A percentile compares a stretch with the other conserved stretches of the same genome.
Conservation (phyloP, 2,888 invertebrate species). For the Eutolmus rufibarbis region DNA sequence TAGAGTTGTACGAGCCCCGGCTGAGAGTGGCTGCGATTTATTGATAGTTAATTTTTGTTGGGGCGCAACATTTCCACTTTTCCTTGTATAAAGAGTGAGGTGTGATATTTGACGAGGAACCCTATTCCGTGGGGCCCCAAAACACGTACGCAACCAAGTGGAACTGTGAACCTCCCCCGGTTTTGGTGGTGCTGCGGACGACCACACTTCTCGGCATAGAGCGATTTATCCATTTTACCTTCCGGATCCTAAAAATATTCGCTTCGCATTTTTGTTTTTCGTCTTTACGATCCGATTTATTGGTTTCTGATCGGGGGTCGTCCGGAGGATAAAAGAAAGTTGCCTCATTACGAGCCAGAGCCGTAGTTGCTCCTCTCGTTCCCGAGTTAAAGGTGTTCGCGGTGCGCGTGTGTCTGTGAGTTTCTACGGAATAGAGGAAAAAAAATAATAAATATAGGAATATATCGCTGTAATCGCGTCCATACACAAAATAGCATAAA, state of each 20-base stretch:
- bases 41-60: not conserved
- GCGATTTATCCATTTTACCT: not conserved
- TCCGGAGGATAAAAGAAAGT: conserved; percentile 9
- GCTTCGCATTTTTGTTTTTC: not conserved
- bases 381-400: conserved; percentile 1
- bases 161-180: conserved; percentile 9
- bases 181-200: not conserved
- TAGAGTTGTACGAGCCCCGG: not conserved
- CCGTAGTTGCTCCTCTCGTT: not conserved
- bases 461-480: not conserved
- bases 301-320: conserved; percentile 2
- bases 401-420: conserved; percentile 27
- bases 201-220: not conserved
- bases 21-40: not conserved
- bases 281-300: conserved; percentile 21
- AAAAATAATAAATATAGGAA: not conserved
- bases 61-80: not conserved
- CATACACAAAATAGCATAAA: not conserved
- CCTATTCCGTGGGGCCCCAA: not conserved
- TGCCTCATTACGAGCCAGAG: not conserved
- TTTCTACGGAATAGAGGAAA: not conserved
- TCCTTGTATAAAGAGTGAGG: not conserved
- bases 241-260: not conserved
- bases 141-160: not conserved
- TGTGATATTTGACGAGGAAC: not conserved